Evolutionary conservation across 1,140 invertebrate species (phyloP).

Genomic region (Heliconius nattereri): DNA sequence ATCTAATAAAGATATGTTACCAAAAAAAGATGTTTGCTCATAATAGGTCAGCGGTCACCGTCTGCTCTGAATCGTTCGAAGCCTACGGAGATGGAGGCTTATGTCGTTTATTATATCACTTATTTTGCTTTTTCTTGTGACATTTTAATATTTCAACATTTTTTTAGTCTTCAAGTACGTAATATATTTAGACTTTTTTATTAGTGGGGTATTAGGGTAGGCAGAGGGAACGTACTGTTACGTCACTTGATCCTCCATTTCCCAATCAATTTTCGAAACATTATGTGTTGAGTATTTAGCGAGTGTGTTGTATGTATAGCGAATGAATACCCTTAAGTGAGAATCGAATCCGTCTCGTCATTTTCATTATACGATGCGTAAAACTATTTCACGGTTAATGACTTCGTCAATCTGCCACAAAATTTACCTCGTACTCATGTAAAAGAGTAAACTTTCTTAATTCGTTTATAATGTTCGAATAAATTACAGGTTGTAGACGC

Average conservation of each 20-base stretch:
- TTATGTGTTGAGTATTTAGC: too few relatives aligned
- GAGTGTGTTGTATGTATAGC: too few relatives aligned
- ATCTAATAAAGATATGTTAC: conserved; percentile 7
- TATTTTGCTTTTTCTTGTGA: not conserved
- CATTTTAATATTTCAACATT: not conserved
- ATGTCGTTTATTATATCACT: not conserved
- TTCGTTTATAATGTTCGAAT: conserved; percentile 3
- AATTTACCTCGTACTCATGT: not conserved
- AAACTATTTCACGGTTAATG: not conserved
- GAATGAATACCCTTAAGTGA: too few relatives aligned
- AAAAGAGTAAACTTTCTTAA: conserved; percentile 6
- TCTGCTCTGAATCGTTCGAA: not conserved
- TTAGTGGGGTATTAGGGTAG: not conserved
- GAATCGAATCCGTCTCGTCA: too few relatives aligned
- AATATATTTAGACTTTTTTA: too few relatives aligned
- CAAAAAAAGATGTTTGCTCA: not conserved
- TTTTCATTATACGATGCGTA: not conserved
- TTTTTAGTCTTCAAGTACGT: not conserved
- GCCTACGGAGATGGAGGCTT: not conserved
- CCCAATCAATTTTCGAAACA: too few relatives aligned
- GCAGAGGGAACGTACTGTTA: too few relatives aligned
- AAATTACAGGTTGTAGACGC: conserved; percentile 1
- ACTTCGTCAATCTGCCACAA: not conserved
- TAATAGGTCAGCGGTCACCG: not conserved
- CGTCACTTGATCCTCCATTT: too few relatives aligned